Conservation (phyloP, 2,113 vertebrate species). For the Spea multiplicata region DNA sequence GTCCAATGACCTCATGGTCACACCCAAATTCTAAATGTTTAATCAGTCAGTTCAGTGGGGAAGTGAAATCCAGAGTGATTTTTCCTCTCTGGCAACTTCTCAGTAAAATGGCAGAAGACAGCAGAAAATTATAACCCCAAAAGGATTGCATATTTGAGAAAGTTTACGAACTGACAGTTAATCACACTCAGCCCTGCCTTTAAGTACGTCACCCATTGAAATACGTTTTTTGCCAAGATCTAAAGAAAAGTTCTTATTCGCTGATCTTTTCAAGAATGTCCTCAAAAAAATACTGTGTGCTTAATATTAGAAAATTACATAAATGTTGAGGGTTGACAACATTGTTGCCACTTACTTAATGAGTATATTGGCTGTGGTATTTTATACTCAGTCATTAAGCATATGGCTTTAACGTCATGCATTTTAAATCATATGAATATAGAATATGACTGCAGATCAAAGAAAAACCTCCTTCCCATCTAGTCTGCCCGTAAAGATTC, state of each 20-base stretch:
- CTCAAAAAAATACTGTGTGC: background rate
- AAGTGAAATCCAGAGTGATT: slow-evolving; percentile 22
- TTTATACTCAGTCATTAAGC: no score
- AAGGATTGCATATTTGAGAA: slow-evolving; percentile 45
- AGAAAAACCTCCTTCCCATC: no score
- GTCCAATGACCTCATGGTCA: slow-evolving; percentile 35
- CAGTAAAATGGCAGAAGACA: slow-evolving; percentile 35
- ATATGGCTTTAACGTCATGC: no score
- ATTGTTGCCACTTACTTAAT: no score
- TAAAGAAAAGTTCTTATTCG: slow-evolving; percentile 2
- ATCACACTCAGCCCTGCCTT: slow-evolving; percentile 41
- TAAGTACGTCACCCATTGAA: slow-evolving; percentile 37
- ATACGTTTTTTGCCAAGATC: slow-evolving; percentile 4
- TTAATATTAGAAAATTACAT: slow-evolving; percentile 14
- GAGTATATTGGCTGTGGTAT: no score
- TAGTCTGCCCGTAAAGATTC: no score
- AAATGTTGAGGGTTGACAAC: background rate
- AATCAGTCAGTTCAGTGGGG: slow-evolving; percentile 29
- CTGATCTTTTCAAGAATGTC: background rate
- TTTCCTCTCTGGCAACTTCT: slow-evolving; percentile 20
- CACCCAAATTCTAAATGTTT: slow-evolving; percentile 36
- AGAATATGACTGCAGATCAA: no score
- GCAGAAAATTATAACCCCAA: slow-evolving; percentile 39
- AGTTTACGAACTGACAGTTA: slow-evolving; percentile 46
- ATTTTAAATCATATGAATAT: no score